Evolutionary conservation across 1,140 invertebrate species (phyloP).

Genomic region (Caerostris darwini): DNA sequence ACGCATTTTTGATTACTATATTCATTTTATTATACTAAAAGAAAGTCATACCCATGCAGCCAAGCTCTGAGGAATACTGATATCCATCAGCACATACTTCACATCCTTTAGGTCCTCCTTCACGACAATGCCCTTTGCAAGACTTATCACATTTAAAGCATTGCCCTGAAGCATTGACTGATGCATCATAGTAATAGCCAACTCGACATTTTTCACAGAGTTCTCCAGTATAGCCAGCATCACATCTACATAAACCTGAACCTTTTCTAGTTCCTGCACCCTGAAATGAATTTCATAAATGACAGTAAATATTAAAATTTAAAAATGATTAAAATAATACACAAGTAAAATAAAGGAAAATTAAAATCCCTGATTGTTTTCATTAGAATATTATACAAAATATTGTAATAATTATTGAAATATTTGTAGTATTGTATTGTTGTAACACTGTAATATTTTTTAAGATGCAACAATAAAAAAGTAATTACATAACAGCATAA

Average conservation of each 20-base stretch:
- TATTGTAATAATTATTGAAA: neutral
- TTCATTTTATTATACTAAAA: neutral
- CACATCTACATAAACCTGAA: constrained; percentile 94
- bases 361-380: neutral
- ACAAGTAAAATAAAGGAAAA: neutral
- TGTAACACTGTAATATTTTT: too few species aligned
- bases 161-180: constrained; percentile 48
- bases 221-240: constrained; percentile 90
- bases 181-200: constrained; percentile 86
- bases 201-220: constrained; percentile 90
- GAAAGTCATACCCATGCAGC: constrained; percentile 85
- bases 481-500: too few species aligned
- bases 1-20: too few species aligned
- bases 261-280: constrained; percentile 96
- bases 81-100: constrained; percentile 92
- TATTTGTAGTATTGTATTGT: too few species aligned
- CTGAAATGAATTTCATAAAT: constrained; percentile 80
- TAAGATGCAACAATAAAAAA: too few species aligned
- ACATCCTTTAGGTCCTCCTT: constrained; percentile 91
- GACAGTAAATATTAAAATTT: neutral
- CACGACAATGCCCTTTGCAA: constrained; percentile 90
- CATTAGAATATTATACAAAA: neutral
- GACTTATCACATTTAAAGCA: constrained; percentile 89
- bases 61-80: constrained; percentile 88
- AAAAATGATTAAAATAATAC: neutral